A percentile compares a stretch with the other conserved stretches of the same genome.
phyloP scores from a whole-genome alignment of 2,797 vertebrate species.

The Sebastes trivittatus region DNA sequence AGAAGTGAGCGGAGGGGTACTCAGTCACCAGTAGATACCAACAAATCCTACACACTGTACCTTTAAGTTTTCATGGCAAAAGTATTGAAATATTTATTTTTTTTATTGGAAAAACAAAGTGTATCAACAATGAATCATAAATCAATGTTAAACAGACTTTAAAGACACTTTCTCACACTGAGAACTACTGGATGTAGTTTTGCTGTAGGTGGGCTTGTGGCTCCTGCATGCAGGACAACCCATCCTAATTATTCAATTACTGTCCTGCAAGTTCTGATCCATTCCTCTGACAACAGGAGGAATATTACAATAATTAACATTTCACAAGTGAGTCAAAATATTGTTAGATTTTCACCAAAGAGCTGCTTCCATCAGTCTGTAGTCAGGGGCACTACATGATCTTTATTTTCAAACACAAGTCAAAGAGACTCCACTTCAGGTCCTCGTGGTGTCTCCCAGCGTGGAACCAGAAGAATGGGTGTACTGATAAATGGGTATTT shows the following conservation, averaged over 20 bases:
- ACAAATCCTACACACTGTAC: too few species aligned
- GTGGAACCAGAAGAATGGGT: not conserved
- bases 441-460: not conserved
- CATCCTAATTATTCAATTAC: not conserved
- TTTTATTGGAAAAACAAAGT: conserved; percentile 33
- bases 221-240: not conserved
- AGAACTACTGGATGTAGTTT: not conserved
- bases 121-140: not conserved
- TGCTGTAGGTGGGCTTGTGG: not conserved
- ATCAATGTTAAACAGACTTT: not conserved
- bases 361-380: not conserved
- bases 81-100: not conserved
- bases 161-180: not conserved
- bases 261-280: not conserved
- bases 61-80: not conserved
- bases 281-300: conserved; percentile 13
- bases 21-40: too few species aligned
- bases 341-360: not conserved
- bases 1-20: too few species aligned
- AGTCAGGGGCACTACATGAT: not conserved
- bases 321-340: not conserved
- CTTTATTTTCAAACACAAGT: not conserved
- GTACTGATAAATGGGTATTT: not conserved
- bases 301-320: conserved; percentile 5
- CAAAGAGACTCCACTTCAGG: not conserved